Evolutionary conservation across 2,113 vertebrate species (phyloP).

Genomic region (Myocastor coypus): DNA sequence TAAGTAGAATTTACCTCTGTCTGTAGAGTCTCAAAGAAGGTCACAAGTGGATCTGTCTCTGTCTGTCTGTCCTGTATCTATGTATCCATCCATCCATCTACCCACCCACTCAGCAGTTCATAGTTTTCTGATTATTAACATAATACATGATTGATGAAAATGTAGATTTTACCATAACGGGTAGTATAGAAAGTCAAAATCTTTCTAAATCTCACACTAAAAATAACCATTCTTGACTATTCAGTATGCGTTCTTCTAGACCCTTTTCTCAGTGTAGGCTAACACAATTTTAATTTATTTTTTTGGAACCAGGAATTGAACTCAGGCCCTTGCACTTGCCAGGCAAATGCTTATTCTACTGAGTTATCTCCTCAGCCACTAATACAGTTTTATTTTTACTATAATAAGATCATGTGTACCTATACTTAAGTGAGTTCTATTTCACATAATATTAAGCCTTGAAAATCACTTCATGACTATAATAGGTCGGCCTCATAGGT

Average conservation of each 20-base stretch:
- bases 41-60: not conserved
- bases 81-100: not conserved
- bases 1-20: constrained; percentile 21
- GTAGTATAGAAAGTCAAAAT: not conserved
- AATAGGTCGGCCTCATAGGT: not conserved
- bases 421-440: not conserved
- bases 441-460: constrained; percentile 32
- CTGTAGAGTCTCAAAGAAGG: constrained; percentile 14
- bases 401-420: not conserved
- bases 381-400: not conserved
- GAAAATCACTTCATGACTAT: constrained; percentile 8
- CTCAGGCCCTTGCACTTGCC: too few relatives aligned
- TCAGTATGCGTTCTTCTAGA: not conserved
- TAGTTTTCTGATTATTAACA: constrained; percentile 57
- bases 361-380: too few relatives aligned
- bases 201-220: not conserved
- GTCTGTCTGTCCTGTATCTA: not conserved
- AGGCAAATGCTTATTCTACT: too few relatives aligned
- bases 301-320: too few relatives aligned
- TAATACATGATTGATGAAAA: constrained; percentile 38
- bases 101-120: not conserved
- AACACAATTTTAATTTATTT: not conserved
- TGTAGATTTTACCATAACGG: constrained; percentile 4
- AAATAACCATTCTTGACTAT: constrained; percentile 29
- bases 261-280: not conserved